phyloP scores from a whole-genome alignment of 1,140 invertebrate species.

The Dryas iulia region DNA sequence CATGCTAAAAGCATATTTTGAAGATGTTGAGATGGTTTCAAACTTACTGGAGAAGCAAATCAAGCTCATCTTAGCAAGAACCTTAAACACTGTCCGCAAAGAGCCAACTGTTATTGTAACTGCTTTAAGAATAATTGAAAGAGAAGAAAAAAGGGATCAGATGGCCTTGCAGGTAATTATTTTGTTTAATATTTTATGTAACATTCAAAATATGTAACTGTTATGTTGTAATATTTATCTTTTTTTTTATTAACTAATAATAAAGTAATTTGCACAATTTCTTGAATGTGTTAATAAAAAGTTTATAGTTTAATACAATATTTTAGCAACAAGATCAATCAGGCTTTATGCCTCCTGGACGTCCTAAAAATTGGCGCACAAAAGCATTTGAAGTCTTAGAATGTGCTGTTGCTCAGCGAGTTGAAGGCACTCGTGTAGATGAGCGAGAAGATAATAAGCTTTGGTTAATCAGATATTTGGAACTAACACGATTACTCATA shows the following conservation, averaged over 20 bases:
- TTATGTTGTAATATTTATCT: no score
- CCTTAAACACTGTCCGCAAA: constrained; percentile 95
- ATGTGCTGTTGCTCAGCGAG: constrained; percentile 90
- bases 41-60: constrained; percentile 95
- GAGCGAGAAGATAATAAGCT: constrained; percentile 95
- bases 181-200: background rate
- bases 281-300: background rate
- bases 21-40: constrained; percentile 95
- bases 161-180: constrained; percentile 84
- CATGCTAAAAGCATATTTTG: constrained; percentile 96
- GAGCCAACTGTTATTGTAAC: constrained; percentile 98
- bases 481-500: constrained; percentile 92
- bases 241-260: no score
- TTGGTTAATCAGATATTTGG: constrained; percentile 93
- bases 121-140: constrained; percentile 96
- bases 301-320: constrained; percentile 5
- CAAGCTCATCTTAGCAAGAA: constrained; percentile 92
- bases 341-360: constrained; percentile 94
- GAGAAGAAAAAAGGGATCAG: constrained; percentile 96
- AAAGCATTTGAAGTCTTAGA: constrained; percentile 93
- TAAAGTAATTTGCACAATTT: no score
- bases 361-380: constrained; percentile 95
- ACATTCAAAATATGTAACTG: no score
- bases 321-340: constrained; percentile 87
- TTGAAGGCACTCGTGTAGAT: constrained; percentile 95